phyloP scores from a whole-genome alignment of 1,140 invertebrate genomes.

The Patella vulgata region DNA sequence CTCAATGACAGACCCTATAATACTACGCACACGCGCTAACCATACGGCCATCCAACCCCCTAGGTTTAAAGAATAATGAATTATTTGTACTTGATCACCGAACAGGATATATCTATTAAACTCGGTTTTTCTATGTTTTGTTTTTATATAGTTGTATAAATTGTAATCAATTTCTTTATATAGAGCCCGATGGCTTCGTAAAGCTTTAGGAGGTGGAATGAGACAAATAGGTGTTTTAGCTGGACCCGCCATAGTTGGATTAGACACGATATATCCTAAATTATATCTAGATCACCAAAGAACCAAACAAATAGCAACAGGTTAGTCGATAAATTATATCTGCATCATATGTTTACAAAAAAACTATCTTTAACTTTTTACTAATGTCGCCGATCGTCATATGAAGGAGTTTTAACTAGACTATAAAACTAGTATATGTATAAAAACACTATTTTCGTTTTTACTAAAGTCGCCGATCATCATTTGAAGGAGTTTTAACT shows the following conservation, averaged over 20 bases:
- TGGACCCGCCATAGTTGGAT: conserved; percentile 83
- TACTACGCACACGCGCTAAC: no score
- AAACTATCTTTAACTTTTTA: neutral
- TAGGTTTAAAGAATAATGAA: no score
- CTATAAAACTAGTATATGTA: neutral
- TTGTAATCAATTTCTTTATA: no score
- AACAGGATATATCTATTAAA: no score
- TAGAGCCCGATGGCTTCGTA: conserved; percentile 81
- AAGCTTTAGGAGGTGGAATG: conserved; percentile 92
- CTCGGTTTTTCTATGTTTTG: no score
- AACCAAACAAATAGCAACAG: conserved; percentile 76
- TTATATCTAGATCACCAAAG: conserved; percentile 81
- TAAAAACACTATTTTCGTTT: neutral
- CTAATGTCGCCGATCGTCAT: neutral
- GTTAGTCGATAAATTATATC: conserved; percentile 59
- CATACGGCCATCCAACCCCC: no score
- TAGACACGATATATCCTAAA: conserved; percentile 79
- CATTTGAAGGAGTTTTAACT: neutral
- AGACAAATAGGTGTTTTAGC: conserved; percentile 89
- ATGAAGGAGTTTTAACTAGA: neutral
- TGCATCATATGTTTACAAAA: neutral
- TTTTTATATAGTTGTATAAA: no score
- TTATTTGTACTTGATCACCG: no score
- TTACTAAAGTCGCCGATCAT: neutral
- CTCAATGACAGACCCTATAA: no score